phyloP scores from a whole-genome alignment of 2,113 vertebrate species.

The Danionella cerebrum region DNA sequence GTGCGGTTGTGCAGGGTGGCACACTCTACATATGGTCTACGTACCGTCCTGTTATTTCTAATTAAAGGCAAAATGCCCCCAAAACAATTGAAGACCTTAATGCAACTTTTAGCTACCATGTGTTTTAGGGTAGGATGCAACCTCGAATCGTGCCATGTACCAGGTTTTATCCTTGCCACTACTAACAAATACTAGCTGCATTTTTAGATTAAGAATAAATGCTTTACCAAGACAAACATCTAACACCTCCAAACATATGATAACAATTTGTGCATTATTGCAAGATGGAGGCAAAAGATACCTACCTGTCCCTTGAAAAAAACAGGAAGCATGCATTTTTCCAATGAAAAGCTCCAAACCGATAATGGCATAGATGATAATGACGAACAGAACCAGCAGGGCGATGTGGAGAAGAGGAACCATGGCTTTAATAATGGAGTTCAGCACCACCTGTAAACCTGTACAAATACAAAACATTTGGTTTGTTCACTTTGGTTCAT shows the following conservation, averaged over 20 bases:
- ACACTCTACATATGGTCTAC: too few relatives aligned
- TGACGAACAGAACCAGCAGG: conserved; percentile 97
- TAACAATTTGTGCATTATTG: too few relatives aligned
- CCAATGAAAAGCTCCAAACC: conserved; percentile 99
- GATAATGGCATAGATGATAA: conserved; percentile 99
- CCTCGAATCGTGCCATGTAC: too few relatives aligned
- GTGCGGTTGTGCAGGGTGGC: too few relatives aligned
- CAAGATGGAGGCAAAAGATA: conserved; percentile 44
- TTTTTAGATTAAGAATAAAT: background rate
- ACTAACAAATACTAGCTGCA: background rate
- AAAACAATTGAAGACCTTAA: too few relatives aligned
- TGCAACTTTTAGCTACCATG: too few relatives aligned
- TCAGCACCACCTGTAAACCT: conserved; percentile 99
- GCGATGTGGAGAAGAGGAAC: conserved; percentile 98
- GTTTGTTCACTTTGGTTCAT: background rate
- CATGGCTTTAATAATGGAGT: conserved; percentile 99
- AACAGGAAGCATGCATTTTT: conserved; percentile 99
- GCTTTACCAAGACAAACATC: background rate
- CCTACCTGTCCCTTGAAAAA: conserved; percentile 82
- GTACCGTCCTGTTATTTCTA: too few relatives aligned
- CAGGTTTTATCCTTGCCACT: too few relatives aligned
- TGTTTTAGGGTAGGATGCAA: too few relatives aligned
- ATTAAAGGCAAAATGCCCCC: too few relatives aligned
- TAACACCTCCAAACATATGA: background rate
- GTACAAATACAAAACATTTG: conserved; percentile 10